Evolutionary conservation across 2,113 vertebrate species (phyloP).

Genomic region (Microcebus griseorufus): DNA sequence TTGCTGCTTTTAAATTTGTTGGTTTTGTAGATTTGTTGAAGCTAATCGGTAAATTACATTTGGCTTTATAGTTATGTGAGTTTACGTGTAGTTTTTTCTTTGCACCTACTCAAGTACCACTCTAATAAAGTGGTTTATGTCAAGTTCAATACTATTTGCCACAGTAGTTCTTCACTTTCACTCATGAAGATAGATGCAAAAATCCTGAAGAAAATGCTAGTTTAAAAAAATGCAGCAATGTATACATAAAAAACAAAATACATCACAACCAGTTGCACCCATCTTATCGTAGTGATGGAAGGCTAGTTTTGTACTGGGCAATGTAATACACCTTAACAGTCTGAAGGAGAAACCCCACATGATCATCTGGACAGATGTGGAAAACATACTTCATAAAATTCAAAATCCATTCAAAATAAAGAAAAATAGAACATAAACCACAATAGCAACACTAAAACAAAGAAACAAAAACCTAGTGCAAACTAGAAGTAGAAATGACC

Average conservation of each 20-base stretch:
- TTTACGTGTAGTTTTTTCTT: not conserved
- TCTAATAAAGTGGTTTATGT: not conserved
- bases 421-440: not conserved
- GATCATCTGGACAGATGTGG: too few species aligned
- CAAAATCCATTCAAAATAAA: not conserved
- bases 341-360: not conserved
- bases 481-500: not conserved
- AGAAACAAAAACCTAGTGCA: not conserved
- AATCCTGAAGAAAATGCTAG: not conserved
- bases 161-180: not conserved
- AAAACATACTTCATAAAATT: not conserved
- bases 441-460: not conserved
- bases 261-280: not conserved
- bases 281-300: rapidly evolving
- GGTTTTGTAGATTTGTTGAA: not conserved
- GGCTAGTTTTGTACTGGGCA: not conserved
- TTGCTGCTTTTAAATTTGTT: rapidly evolving
- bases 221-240: not conserved
- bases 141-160: not conserved
- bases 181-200: not conserved
- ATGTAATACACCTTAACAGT: rapidly evolving
- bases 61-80: not conserved
- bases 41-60: not conserved
- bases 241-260: not conserved
- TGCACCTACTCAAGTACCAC: not conserved